Evolutionary conservation across 2,888 invertebrate species (phyloP).

Genomic region (Lamellibrachia columna): DNA sequence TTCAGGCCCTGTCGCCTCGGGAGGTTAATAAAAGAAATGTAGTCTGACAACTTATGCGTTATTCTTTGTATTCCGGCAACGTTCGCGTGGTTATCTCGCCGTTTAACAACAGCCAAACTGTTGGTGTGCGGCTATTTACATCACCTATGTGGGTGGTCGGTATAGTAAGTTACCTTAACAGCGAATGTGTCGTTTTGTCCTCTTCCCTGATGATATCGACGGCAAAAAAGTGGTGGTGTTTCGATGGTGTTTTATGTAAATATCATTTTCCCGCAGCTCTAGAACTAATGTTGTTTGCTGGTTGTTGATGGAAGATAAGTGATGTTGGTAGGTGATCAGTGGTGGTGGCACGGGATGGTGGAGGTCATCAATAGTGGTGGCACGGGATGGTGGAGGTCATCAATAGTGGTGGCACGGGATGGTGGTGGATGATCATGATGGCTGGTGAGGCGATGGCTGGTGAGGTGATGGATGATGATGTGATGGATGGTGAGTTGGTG

Average conservation of each 20-base stretch:
- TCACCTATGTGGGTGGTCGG: not conserved
- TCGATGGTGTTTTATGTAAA: not conserved
- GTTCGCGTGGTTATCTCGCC: not conserved
- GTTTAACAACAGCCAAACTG: too few species aligned
- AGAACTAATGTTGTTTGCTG: not conserved
- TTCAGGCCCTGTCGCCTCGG: not conserved
- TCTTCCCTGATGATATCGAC: not conserved
- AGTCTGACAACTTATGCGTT: not conserved
- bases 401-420: not conserved
- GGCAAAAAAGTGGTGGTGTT: too few species aligned
- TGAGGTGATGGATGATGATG: not conserved
- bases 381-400: not conserved
- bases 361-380: not conserved
- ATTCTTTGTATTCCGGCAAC: not conserved
- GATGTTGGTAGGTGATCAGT: not conserved
- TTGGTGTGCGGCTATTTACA: not conserved
- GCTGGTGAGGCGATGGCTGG: not conserved
- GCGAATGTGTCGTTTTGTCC: not conserved
- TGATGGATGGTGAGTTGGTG: not conserved
- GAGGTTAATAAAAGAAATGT: not conserved
- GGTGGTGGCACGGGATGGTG: not conserved
- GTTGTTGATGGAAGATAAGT: not conserved
- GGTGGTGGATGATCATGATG: not conserved
- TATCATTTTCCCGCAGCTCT: not conserved
- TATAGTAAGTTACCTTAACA: not conserved